These are phyloP conservation scores for Hiodon tergisus DNA, from an alignment of 2,113 vertebrate species.

Conservation along the genomic window DNA sequence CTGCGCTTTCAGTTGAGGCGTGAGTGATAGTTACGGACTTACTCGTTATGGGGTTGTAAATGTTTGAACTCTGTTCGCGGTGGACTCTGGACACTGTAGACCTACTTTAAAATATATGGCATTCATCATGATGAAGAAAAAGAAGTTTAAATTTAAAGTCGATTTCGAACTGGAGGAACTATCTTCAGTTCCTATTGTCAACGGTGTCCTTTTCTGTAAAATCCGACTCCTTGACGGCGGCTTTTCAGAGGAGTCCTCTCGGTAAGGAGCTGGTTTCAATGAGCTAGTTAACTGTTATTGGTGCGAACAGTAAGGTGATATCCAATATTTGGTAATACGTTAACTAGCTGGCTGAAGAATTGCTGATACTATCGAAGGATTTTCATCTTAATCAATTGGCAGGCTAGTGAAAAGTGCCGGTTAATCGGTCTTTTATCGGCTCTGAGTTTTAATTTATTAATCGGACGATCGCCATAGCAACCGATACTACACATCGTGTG, in stretches of 20 bases:
- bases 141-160: conserved; percentile 89
- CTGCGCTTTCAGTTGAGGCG: background rate
- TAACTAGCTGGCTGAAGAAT: background rate
- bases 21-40: background rate
- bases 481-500: too few species aligned
- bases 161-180: conserved; percentile 84
- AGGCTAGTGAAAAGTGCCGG: background rate
- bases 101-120: conserved; percentile 58
- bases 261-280: conserved; percentile 62
- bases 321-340: background rate
- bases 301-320: too few species aligned
- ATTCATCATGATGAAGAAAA: conserved; percentile 84
- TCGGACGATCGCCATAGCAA: background rate
- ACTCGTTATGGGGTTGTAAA: conserved; percentile 12
- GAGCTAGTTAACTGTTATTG: background rate
- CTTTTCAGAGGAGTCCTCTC: conserved; percentile 79
- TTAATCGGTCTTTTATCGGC: background rate
- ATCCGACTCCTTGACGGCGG: conserved; percentile 82
- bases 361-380: background rate
- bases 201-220: conserved; percentile 92
- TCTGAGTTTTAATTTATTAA: background rate
- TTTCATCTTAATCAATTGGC: background rate
- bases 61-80: conserved; percentile 9
- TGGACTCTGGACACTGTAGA: background rate
- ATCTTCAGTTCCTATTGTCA: conserved; percentile 87